These are phyloP conservation scores for Carabus problematicus DNA, from an alignment of 2,888 invertebrate genomes.

Conservation along the genomic window DNA sequence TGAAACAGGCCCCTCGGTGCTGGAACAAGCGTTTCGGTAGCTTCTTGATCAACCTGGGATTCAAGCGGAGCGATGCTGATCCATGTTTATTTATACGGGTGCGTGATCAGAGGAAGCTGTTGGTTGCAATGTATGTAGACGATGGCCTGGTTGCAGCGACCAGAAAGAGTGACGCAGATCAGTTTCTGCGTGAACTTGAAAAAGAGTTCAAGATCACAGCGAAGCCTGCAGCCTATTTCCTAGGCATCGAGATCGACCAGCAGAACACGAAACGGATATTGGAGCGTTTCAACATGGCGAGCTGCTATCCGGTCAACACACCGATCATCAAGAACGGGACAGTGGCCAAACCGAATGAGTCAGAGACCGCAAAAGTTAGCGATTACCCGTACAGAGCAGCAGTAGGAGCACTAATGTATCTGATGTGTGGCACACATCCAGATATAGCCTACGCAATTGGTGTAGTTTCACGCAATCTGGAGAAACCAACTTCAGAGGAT, in stretches of 20 bases:
- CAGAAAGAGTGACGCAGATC: conserved; percentile 35
- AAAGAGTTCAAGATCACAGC: conserved; percentile 40
- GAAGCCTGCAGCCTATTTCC: conserved; percentile 13
- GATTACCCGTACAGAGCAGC: conserved; percentile 14
- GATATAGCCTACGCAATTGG: conserved; percentile 25
- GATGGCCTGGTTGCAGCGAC: conserved; percentile 49
- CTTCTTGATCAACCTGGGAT: conserved; percentile 47
- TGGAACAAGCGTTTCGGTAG: conserved; percentile 52
- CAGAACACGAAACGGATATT: conserved; percentile 13
- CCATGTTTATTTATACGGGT: no score
- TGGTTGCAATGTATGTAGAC: conserved; percentile 52
- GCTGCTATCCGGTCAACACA: conserved; percentile 6
- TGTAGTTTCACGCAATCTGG: conserved; percentile 3
- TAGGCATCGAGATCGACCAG: conserved; percentile 44
- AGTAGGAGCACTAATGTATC: conserved; percentile 25
- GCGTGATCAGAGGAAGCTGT: conserved; percentile 43
- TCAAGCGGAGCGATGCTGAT: conserved; percentile 48
- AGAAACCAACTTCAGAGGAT: no score
- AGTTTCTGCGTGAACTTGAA: conserved; percentile 35
- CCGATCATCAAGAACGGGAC: conserved; percentile 7
- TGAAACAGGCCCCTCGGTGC: conserved; percentile 51
- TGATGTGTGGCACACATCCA: conserved; percentile 19
- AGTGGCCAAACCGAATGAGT: not conserved
- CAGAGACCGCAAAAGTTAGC: not conserved
- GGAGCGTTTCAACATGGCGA: conserved; percentile 16